Conservation (phyloP, 2,888 invertebrate genomes). For the Lordiphosa andalusiaca region DNA sequence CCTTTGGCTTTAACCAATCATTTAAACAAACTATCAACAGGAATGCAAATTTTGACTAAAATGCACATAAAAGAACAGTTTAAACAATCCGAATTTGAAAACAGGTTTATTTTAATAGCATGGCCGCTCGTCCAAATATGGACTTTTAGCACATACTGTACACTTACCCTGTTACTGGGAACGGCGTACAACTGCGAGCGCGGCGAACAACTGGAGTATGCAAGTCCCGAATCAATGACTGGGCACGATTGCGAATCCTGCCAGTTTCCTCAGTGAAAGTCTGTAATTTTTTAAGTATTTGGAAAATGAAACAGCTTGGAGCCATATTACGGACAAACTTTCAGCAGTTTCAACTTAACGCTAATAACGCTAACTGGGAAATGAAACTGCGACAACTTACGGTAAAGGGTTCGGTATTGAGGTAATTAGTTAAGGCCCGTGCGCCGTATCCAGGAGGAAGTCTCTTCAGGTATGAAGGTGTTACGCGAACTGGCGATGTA, state of each 20-base stretch:
- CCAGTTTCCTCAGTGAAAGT: constrained; percentile 91
- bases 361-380: constrained; percentile 6
- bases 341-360: background rate
- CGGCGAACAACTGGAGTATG: constrained; percentile 89
- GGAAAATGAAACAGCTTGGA: background rate
- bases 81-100: no score
- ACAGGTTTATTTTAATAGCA: no score
- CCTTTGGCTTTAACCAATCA: no score
- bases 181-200: constrained; percentile 82
- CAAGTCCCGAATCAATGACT: constrained; percentile 87
- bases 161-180: constrained; percentile 77
- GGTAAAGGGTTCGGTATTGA: constrained; percentile 88
- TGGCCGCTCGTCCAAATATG: no score
- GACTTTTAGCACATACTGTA: no score
- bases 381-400: constrained; percentile 81
- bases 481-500: constrained; percentile 81
- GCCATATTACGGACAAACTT: background rate
- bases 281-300: constrained; percentile 80
- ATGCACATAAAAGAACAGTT: no score
- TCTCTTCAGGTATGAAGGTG: constrained; percentile 85
- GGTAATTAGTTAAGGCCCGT: constrained; percentile 88
- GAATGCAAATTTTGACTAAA: no score
- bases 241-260: constrained; percentile 89
- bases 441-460: constrained; percentile 83
- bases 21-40: no score